Conservation (phyloP, 2,797 vertebrate genomes). For the Galaxias olidus region DNA sequence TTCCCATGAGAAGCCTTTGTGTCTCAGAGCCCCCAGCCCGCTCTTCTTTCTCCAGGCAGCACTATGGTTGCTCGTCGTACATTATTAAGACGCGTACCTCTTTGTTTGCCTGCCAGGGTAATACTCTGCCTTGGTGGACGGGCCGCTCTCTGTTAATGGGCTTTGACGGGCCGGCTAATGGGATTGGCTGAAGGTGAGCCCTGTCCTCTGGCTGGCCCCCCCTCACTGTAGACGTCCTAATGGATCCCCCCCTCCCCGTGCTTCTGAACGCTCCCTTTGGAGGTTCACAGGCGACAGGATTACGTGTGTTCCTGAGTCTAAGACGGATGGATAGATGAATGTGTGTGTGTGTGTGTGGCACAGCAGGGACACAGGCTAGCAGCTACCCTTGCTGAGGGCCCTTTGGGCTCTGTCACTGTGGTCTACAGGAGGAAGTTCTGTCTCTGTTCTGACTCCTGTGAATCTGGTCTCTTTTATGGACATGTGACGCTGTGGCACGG, state of each 20-base stretch:
- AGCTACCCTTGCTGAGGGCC: background rate
- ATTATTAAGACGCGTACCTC: constrained; percentile 41
- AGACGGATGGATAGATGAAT: background rate
- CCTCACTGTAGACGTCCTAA: constrained; percentile 55
- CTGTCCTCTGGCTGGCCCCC: constrained; percentile 10
- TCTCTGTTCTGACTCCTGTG: background rate
- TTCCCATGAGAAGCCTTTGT: background rate
- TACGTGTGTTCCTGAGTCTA: background rate
- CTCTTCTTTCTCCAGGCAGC: background rate
- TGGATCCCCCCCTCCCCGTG: constrained; percentile 53
- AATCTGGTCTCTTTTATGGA: too few relatives aligned
- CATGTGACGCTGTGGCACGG: too few relatives aligned
- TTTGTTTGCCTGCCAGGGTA: constrained; percentile 30
- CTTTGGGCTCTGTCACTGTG: background rate
- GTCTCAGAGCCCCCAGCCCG: background rate
- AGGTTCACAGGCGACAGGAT: too few relatives aligned
- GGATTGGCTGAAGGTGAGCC: constrained; percentile 27
- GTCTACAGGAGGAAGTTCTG: too few relatives aligned
- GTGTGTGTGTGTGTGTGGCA: too few relatives aligned
- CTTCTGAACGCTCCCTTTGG: constrained; percentile 2
- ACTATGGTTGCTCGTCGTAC: constrained; percentile 16
- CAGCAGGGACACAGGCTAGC: background rate
- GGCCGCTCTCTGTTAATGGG: constrained; percentile 4
- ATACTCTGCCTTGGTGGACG: background rate
- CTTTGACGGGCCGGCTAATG: constrained; percentile 20